Base-by-base conservation (phyloP, 92 coral and sea anemone genomes). In the Parazoanthus swiftii region DNA sequence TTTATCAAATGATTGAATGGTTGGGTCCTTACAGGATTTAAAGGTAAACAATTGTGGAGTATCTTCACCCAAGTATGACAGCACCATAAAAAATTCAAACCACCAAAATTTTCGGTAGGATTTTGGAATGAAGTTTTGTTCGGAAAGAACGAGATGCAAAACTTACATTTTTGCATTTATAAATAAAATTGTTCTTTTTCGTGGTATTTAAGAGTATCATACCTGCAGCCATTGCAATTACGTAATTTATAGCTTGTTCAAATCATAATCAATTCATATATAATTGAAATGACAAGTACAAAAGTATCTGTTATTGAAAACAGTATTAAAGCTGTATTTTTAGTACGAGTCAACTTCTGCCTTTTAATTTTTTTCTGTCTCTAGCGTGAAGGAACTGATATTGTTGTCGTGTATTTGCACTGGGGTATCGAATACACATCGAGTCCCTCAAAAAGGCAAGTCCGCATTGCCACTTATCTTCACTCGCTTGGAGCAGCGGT, bases 331-430 rank as follows among this genome's bases (percentile, higher is more conserved):
- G 77, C 86, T 70, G 33, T 0, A 29, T 29, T 36, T 18, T 37
- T 46, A 46, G 10, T 46, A 46, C 50, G 8, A 29, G 50, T 46
- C 50, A 46, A 46, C 5, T 46, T 6, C 5, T 46, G 50, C 10
- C 39, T 65, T 5, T 37, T n/a, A 6, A 21, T 63, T 20, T 68
- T 50, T 67, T 29, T 66, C 35, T 39, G 2, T 36, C 33, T 67
- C 16, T 85, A 91, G 92, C 29, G 71, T 16, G 81, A 91, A 56
- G 71, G 74, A 15, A 93, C 90, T 2, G 95, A 93, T 73, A 77
- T 91, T 42, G 90, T 94, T 16, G 88, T 90, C 2, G 98, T 91
- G 8, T 59, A 71, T 20, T 81, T 94, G 86, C 98, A 94, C 89
- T 91, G 95, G 93, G 95, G 98, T 58, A 18, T 0, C 4, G 95